Evolutionary conservation across 1,140 invertebrate genomes (phyloP), one percentile per base, ranked within the genome.

Genomic region (Wasmannia auropunctata): DNA sequence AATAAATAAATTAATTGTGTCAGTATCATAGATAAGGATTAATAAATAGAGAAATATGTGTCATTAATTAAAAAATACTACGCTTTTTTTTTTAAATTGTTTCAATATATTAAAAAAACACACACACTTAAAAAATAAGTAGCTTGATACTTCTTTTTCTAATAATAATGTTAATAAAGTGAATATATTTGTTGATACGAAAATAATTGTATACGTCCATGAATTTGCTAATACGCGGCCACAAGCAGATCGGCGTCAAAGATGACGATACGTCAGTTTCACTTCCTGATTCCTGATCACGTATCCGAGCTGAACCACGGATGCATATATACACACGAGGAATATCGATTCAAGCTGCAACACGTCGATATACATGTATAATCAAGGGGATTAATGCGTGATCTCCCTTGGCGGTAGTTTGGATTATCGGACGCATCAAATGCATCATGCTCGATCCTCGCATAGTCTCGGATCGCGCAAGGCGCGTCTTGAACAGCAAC

Each of bases 211-310:
- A 22, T 8, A 56, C 19, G 25, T 40, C 14, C 25, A n/a, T 25
- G 37, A 14, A 43, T 58, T 58, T 58, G 67, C 37, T 72, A 72
- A 72, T 81, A 22, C 65, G 25, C 10, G 14, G 11, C 65, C 37
- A 19, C 37, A 49, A 54, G 28, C 31, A 67, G 43, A 19, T 79
- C 49, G 8, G 28, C 54, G 34, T 16, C 54, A 40, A 74, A 31
- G 65, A 74, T 74, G n/a, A n/a, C n/a, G 25, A 83, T 43, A 58
- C 40, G 79, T 83, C 79, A 83, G 37, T 43, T 34, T 83, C 51
- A 43, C 79, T 83, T 83, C 79, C 51, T 74, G 79, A 72, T 74
- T 81, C 67, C 79, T 5, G 67, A 72, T 83, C 65, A 83, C 67
- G 54, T 83, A 83, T 60, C 51, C 67, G 37, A 72, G 51, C 19